These are phyloP conservation scores for Epicauta chinensis DNA, from an alignment of 1,140 invertebrate genomes.

Conservation along the genomic window DNA sequence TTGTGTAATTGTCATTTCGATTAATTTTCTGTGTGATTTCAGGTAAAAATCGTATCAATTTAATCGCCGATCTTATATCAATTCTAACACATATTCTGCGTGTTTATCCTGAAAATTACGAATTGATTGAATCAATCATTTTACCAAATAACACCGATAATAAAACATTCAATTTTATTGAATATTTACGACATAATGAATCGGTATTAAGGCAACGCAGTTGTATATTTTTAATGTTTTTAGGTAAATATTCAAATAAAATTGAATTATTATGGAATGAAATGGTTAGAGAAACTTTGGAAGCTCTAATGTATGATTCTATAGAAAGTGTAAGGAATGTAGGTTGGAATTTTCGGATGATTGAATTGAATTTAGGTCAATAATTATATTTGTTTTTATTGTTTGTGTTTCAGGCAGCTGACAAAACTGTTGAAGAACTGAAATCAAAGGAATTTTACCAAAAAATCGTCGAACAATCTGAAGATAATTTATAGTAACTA, in stretches of 20 bases:
- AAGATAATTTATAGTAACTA: too few relatives aligned
- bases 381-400: constrained; percentile 15
- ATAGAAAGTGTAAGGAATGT: constrained; percentile 48
- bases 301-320: constrained; percentile 48
- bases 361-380: constrained; percentile 1
- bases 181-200: constrained; percentile 56
- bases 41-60: constrained; percentile 53
- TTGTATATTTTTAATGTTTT: constrained; percentile 59
- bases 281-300: constrained; percentile 48
- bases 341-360: constrained; percentile 28
- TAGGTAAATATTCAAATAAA: constrained; percentile 55
- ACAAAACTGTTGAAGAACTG: constrained; percentile 48
- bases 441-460: constrained; percentile 48
- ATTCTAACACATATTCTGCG: constrained; percentile 69
- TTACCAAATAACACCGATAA: constrained; percentile 25
- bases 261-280: constrained; percentile 59
- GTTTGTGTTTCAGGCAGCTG: constrained; percentile 45
- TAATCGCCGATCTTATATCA: constrained; percentile 62
- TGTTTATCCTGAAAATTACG: constrained; percentile 64
- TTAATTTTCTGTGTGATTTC: too few relatives aligned
- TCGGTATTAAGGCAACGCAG: constrained; percentile 54
- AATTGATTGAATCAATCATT: constrained; percentile 66
- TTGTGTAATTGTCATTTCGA: constrained; percentile 25
- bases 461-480: not conserved
- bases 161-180: constrained; percentile 48